Evolutionary conservation across 2,797 vertebrate species (phyloP).

Genomic region (Eupleurogrammus muticus): DNA sequence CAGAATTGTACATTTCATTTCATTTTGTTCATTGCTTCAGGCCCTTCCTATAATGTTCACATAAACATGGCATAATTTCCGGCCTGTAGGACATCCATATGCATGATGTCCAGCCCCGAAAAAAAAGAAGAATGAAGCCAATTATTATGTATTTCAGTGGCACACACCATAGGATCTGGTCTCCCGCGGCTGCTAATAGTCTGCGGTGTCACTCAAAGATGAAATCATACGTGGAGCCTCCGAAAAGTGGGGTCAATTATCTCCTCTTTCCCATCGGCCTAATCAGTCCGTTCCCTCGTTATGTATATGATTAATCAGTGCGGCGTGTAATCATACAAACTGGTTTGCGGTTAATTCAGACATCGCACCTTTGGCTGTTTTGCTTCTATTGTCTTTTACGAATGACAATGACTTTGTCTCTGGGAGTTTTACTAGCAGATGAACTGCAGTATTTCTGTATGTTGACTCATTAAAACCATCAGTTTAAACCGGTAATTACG

Average conservation of each 20-base stretch:
- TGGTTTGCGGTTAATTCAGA: slow-evolving; percentile 41
- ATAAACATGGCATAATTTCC: slow-evolving; percentile 66
- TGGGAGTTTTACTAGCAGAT: background rate
- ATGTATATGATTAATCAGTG: slow-evolving; percentile 48
- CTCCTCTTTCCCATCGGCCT: slow-evolving; percentile 41
- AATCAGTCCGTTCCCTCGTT: slow-evolving; percentile 37
- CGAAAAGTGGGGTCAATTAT: slow-evolving; percentile 60
- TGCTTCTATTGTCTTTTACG: slow-evolving; percentile 21
- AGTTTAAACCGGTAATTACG: too few species aligned
- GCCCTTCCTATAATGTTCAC: slow-evolving; percentile 57
- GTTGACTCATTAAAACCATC: too few species aligned
- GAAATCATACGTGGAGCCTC: slow-evolving; percentile 47
- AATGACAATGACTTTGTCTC: slow-evolving; percentile 2
- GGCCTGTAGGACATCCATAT: slow-evolving; percentile 64
- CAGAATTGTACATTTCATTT: slow-evolving; percentile 7
- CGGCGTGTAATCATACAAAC: slow-evolving; percentile 37
- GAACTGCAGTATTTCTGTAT: slow-evolving; percentile 12
- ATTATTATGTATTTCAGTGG: slow-evolving; percentile 44
- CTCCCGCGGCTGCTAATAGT: slow-evolving; percentile 54
- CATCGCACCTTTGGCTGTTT: slow-evolving; percentile 17
- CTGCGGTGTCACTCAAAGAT: slow-evolving; percentile 66
- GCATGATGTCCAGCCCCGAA: slow-evolving; percentile 55
- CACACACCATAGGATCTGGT: slow-evolving; percentile 21
- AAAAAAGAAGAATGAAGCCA: slow-evolving; percentile 40
- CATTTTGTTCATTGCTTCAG: slow-evolving; percentile 24